These are phyloP conservation scores for Gonatopus flavifemur DNA, from an alignment of 1,140 invertebrate genomes.

Conservation along the genomic window DNA sequence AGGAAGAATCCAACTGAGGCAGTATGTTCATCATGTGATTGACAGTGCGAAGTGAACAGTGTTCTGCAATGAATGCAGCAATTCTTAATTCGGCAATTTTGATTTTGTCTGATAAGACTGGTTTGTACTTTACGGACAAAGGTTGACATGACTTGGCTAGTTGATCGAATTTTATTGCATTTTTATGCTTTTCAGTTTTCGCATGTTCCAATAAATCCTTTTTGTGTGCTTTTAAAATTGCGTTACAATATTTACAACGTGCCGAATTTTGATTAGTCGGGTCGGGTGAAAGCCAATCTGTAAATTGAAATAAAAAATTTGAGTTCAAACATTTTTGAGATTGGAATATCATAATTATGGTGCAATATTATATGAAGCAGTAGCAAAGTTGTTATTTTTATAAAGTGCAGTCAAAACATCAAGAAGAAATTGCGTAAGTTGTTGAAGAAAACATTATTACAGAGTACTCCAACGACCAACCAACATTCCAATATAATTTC, in stretches of 20 bases:
- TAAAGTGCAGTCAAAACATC: too few species aligned
- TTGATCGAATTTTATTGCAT: neutral
- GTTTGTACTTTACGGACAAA: neutral
- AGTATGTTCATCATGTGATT: neutral
- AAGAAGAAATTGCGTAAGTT: too few species aligned
- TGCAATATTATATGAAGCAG: too few species aligned
- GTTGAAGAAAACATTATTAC: too few species aligned
- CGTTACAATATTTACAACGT: slow-evolving; percentile 1
- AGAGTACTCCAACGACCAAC: too few species aligned
- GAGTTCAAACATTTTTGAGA: neutral
- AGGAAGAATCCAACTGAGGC: neutral
- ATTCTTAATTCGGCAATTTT: neutral
- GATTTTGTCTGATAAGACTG: slow-evolving; percentile 5
- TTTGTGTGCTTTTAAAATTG: slow-evolving; percentile 6
- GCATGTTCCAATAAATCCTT: slow-evolving; percentile 6
- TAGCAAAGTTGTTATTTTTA: too few species aligned
- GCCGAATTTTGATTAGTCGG: neutral
- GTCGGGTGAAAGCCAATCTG: slow-evolving; percentile 9
- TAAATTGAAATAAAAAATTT: neutral
- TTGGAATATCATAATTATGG: too few species aligned
- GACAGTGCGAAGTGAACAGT: neutral
- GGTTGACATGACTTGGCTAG: too few species aligned
- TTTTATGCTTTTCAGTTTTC: slow-evolving; percentile 11
- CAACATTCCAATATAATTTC: too few species aligned
- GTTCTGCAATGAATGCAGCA: too few species aligned